Evolutionary conservation across 2,888 invertebrate species (phyloP).

Genomic region (Lobophora halterata): DNA sequence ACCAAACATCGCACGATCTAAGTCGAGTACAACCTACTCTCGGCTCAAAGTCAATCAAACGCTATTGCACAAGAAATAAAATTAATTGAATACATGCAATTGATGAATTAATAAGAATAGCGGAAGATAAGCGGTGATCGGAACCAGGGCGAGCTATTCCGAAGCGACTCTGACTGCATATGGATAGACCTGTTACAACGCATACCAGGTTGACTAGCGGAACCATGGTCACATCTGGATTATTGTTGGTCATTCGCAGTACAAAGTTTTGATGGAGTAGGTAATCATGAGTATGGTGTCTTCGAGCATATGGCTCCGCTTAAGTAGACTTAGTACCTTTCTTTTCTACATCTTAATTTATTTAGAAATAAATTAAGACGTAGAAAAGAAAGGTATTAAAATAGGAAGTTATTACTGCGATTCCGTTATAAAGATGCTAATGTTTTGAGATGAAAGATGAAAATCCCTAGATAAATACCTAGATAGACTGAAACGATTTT

Average conservation of each 20-base stretch:
- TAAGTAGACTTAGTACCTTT: no score
- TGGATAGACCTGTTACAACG: conserved; percentile 50
- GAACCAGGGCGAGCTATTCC: conserved; percentile 25
- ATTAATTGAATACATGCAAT: conserved; percentile 15
- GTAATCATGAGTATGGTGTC: neutral
- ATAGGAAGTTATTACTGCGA: no score
- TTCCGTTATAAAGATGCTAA: no score
- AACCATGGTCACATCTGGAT: conserved; percentile 39
- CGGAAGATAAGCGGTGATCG: conserved; percentile 28
- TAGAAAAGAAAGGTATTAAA: no score
- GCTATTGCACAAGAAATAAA: conserved; percentile 4
- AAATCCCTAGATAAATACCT: no score
- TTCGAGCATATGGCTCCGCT: neutral
- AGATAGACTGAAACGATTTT: no score
- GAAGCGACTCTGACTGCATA: conserved; percentile 42
- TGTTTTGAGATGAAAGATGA: no score
- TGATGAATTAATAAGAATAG: conserved; percentile 16
- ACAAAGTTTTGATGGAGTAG: conserved; percentile 3
- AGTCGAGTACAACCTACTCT: conserved; percentile 1
- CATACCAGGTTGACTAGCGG: conserved; percentile 66
- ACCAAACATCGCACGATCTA: conserved; percentile 1
- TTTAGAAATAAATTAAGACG: no score
- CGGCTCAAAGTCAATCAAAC: conserved; percentile 8
- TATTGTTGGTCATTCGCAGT: conserved; percentile 12
- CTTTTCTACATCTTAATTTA: no score